Base-by-base conservation (phyloP, 2,888 invertebrate species). In the Rhagonycha lutea region DNA sequence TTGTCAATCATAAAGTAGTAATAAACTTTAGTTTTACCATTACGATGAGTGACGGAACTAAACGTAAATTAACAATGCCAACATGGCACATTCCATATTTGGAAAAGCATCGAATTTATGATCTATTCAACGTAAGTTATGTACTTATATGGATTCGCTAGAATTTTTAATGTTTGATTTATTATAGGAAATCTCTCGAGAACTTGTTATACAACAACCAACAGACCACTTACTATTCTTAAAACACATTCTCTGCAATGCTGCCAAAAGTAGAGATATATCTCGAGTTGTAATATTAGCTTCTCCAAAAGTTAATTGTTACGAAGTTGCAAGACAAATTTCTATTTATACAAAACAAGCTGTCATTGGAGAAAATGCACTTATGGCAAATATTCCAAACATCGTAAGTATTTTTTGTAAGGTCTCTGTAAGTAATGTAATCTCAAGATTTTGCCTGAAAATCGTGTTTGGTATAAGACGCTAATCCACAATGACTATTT, bases 91-190 rank as follows among this genome's bases (percentile, higher is more conserved):
- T 92, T 70, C 91, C 93, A 0, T 92, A 92, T 81, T 86, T 93
- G 74, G 93, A 93, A 82, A 92, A 91, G 83, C 89, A 91, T 84
- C 88, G 91, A 79, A 89, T 93, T 83, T 92, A 91, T 81, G 91
- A 91, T 86, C 85, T 93, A 9, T 91, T 93, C 82, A 90, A 92
- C 86, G 92, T 92, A 86, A 82, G 81, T 79, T 68, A 61, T 18
- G 18, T 14, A 73, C 12, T 26, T 61, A 32, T 71, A 14, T 47
- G 9, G 14, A 11, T 29, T 67, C 1, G 60, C 10, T 63, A 7
- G 23, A 14, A 28, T 61, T 10, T 32, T 67, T 23, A 23, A 72
- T 29, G 72, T 14, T 26, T 47, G 12, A 67, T 47, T 60, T 73
- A n/a, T n/a, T 67, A 69, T 68, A 92, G 92, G 92, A 93, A 82